A percentile compares a stretch with the other conserved stretches of the same genome.
phyloP scores from a whole-genome alignment of 2,113 vertebrate species.

The Pandion haliaetus region DNA sequence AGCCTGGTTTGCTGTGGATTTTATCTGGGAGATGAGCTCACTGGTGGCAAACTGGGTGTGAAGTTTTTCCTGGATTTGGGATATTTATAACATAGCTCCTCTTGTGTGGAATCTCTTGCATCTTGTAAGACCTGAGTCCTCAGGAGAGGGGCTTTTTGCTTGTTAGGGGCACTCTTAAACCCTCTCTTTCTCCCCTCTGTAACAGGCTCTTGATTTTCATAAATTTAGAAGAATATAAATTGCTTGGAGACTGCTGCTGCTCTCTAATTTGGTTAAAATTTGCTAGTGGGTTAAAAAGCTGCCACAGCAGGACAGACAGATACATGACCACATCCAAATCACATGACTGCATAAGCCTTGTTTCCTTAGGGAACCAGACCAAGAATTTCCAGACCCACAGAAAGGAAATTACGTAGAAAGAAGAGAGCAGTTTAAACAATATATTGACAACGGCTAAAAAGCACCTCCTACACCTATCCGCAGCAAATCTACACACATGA shows the following conservation, averaged over 20 bases:
- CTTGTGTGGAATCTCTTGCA: not conserved
- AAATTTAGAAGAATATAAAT: not conserved
- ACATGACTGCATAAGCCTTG: not conserved
- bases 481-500: not conserved
- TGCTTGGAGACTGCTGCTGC: not conserved
- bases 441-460: not conserved
- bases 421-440: not conserved
- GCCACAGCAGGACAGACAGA: not conserved
- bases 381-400: not conserved
- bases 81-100: not conserved
- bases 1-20: not conserved
- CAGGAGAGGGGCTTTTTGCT: not conserved
- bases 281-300: not conserved
- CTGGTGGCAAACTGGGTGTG: not conserved
- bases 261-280: not conserved
- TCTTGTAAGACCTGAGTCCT: not conserved
- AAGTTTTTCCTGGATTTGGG: not conserved
- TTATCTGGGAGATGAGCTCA: not conserved
- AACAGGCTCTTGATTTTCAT: not conserved
- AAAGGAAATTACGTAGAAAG: not conserved
- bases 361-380: not conserved
- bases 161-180: not conserved
- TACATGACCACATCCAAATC: not conserved
- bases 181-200: not conserved
- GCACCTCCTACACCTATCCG: not conserved